These are phyloP conservation scores for Melanotus villosus DNA, from an alignment of 2,888 invertebrate genomes.

Conservation along the genomic window DNA sequence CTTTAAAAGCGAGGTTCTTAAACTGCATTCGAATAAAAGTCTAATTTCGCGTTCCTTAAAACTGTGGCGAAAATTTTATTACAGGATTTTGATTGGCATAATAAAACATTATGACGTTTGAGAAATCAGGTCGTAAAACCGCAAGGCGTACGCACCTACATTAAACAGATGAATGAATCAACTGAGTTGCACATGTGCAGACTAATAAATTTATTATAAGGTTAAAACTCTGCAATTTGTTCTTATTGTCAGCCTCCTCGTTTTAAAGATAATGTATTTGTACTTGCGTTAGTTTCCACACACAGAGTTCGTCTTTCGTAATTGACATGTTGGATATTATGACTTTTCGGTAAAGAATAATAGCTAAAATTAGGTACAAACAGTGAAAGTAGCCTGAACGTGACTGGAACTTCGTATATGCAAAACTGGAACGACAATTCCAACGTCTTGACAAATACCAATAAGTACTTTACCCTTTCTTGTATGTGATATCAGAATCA, in stretches of 20 bases:
- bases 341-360: neutral
- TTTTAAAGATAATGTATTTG: neutral
- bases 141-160: conserved; percentile 42
- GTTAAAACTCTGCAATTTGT: conserved; percentile 27
- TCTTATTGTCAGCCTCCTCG: conserved; percentile 8
- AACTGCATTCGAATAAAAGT: neutral
- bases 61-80: conserved; percentile 22
- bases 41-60: neutral
- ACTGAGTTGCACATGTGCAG: conserved; percentile 32
- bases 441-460: conserved; percentile 40
- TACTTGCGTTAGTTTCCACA: neutral
- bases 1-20: neutral
- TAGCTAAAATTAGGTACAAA: neutral
- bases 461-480: neutral
- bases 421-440: conserved; percentile 48
- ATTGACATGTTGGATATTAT: neutral
- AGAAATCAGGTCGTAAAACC: conserved; percentile 45
- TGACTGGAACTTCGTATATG: conserved; percentile 3
- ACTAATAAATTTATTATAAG: conserved; percentile 31
- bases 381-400: conserved; percentile 13
- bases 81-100: conserved; percentile 32
- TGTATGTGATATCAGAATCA: no score
- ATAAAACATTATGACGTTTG: conserved; percentile 37
- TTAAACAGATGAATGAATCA: conserved; percentile 39
- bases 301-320: neutral